Evolutionary conservation across 2,888 invertebrate species (phyloP), one percentile per base, ranked within the genome.

Genomic region (Hyppa rectilinea): DNA sequence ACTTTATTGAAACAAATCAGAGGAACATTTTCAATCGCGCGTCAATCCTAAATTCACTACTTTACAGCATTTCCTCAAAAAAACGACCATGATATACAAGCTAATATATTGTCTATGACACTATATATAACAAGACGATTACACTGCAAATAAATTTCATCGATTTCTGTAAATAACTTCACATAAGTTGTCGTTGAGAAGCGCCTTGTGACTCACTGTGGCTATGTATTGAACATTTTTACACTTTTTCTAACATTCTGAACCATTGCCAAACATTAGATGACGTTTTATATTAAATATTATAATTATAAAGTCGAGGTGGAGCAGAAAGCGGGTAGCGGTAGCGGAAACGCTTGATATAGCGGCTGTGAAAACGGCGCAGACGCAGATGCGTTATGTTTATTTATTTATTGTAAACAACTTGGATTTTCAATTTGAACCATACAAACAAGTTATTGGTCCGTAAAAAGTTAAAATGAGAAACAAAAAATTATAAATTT

Each of bases 281-380:
- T 82, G 82, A 85, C 85, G 81, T 84, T 84, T 86, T 85, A 83
- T 81, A 86, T 72, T 84, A 81, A 86, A 87, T 87, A 87, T 85
- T 85, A 86, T 88, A 87, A 88, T 86, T 87, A 85, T 85, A 80
- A 74, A 65, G 68, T 58, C 73, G 43, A 49, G 80, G 78, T 75
- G 38, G 12, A 0, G n/a, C 23, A 67, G 71, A 23, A 40, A 71
- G 85, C 86, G 82, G 73, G 20, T 56, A 80, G 82, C 77, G 78
- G 68, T 20, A 58, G 50, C 63, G 64, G 26, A 5, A 5, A 43
- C 23, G 3, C 14, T 49, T 14, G 49, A 14, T 49, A 23, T 49
- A 49, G 47, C 23, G 47, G 14, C 6, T 49, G 5, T 23, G 2
- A 23, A 49, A 49, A 47, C 12, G n/a, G 12, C 12, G 20, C 40